Conservation (phyloP, 2,113 vertebrate species). For the Coryphaenoides rupestris region DNA sequence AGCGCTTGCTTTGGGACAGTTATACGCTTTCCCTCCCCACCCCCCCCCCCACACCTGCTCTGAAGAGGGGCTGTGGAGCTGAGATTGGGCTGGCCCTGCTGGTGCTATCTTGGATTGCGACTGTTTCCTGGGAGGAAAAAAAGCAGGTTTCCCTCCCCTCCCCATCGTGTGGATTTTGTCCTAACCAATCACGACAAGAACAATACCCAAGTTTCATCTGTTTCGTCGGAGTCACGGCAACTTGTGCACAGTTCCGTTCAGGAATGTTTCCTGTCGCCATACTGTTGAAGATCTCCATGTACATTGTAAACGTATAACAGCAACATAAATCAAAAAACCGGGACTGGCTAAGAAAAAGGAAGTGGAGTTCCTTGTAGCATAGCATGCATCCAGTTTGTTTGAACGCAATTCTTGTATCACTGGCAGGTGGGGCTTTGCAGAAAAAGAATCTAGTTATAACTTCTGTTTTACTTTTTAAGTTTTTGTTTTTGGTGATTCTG, state of each 20-base stretch:
- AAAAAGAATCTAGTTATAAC: slow-evolving; percentile 49
- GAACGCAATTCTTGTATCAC: slow-evolving; percentile 56
- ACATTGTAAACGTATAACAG: too few species aligned
- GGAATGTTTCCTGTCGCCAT: too few species aligned
- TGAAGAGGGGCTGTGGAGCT: slow-evolving; percentile 34
- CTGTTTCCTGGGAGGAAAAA: slow-evolving; percentile 3
- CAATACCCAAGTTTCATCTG: slow-evolving; percentile 24
- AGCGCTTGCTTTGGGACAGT: slow-evolving; percentile 62
- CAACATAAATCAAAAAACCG: slow-evolving; percentile 7
- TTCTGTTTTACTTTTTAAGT: slow-evolving; percentile 38
- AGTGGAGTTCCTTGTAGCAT: slow-evolving; percentile 32
- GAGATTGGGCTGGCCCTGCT: slow-evolving; percentile 60
- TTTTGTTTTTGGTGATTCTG: slow-evolving; percentile 52
- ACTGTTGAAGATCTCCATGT: too few species aligned
- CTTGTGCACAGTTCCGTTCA: too few species aligned
- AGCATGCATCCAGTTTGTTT: slow-evolving; percentile 9
- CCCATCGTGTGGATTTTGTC: slow-evolving; percentile 42
- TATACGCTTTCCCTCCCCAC: slow-evolving; percentile 21
- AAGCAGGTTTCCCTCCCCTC: slow-evolving; percentile 1
- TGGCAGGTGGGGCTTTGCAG: slow-evolving; percentile 35
- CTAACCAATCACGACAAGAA: slow-evolving; percentile 10
- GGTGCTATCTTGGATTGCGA: slow-evolving; percentile 7
- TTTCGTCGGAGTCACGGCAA: too few species aligned
- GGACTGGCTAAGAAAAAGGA: slow-evolving; percentile 35
- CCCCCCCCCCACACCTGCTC: slow-evolving; percentile 5